A percentile compares a stretch with the other conserved stretches of the same genome.
Evolutionary conservation across 2,113 vertebrate genomes (phyloP).

Genomic region (Laticauda laticaudata): DNA sequence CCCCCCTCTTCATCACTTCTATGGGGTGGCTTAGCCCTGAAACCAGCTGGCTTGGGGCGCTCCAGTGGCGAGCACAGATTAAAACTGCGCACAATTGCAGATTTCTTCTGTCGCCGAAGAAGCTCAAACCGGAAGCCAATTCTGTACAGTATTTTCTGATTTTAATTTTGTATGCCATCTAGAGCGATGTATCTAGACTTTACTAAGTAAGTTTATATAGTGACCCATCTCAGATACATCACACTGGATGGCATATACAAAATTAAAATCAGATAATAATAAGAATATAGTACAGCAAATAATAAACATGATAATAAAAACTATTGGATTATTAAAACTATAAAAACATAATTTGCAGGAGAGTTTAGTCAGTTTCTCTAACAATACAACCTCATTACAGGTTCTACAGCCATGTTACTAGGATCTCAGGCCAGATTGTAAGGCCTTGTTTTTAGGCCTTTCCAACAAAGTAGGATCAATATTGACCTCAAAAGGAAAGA

Average conservation of each 20-base stretch:
- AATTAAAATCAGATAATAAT: neutral
- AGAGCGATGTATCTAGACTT: neutral
- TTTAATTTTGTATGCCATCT: no score
- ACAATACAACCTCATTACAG: neutral
- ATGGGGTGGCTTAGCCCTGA: no score
- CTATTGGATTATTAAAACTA: neutral
- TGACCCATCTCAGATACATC: neutral
- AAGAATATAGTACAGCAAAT: neutral
- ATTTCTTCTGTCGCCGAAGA: no score
- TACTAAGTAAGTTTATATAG: neutral
- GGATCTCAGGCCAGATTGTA: neutral
- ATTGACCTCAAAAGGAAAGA: neutral
- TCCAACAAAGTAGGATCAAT: neutral
- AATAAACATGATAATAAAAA: neutral
- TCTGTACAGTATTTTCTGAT: no score
- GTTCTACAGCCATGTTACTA: neutral
- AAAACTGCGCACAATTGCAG: no score
- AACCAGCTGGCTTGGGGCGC: no score
- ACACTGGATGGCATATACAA: neutral
- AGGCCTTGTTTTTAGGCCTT: neutral
- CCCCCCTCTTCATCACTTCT: no score
- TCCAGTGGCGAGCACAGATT: no score
- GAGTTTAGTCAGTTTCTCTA: neutral
- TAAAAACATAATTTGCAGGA: neutral
- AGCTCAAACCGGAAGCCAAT: no score